phyloP scores from a whole-genome alignment of 2,113 vertebrate genomes.

The Arvicanthis niloticus region DNA sequence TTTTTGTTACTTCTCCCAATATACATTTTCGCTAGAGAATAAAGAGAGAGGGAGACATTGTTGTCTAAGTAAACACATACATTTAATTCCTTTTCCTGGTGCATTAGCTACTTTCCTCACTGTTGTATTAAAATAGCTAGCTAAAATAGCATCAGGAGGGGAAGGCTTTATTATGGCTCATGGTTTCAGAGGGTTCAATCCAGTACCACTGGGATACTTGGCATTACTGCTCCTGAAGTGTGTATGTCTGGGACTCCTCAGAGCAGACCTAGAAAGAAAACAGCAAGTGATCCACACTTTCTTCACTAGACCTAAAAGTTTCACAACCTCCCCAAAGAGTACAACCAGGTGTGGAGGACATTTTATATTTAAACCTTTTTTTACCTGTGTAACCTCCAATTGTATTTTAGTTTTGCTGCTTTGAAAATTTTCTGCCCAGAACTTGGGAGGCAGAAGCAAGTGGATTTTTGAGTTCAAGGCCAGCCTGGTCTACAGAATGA shows the following conservation, averaged over 20 bases:
- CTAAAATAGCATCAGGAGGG: neutral
- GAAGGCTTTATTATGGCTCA: neutral
- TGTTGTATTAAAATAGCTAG: neutral
- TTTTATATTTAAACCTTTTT: neutral
- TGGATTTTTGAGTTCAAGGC: too few species aligned
- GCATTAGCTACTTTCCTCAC: neutral
- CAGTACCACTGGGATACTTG: neutral
- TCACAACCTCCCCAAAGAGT: neutral
- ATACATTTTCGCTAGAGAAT: neutral
- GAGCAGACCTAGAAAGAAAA: neutral
- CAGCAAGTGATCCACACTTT: neutral
- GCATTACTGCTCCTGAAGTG: neutral
- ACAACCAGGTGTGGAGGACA: neutral
- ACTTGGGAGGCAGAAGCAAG: too few species aligned
- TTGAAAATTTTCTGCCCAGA: constrained; percentile 4
- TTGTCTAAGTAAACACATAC: constrained; percentile 35
- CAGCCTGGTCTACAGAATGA: too few species aligned
- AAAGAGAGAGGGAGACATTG: neutral
- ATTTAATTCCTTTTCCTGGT: neutral
- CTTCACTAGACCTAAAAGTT: neutral
- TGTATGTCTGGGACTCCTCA: neutral
- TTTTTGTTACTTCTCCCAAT: neutral
- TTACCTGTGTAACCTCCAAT: neutral
- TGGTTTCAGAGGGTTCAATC: neutral
- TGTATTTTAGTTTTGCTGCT: constrained; percentile 7